These are phyloP conservation scores for Cremastobaeus sp. DNA, from an alignment of 2,888 invertebrate species.

Conservation along the genomic window DNA sequence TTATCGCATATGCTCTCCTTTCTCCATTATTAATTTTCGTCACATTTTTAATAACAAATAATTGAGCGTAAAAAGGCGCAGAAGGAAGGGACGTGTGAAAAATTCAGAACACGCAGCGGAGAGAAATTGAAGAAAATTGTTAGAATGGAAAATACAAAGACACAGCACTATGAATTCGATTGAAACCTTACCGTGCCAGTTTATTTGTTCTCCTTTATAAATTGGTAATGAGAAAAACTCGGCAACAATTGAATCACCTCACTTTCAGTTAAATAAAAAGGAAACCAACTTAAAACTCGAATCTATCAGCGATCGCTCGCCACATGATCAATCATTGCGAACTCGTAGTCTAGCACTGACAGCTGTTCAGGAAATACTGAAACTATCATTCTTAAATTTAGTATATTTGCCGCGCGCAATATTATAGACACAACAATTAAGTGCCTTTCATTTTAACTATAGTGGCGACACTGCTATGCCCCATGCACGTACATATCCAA, in stretches of 20 bases:
- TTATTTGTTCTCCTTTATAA: no score
- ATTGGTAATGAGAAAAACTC: no score
- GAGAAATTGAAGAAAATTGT: no score
- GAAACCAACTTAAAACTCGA: constrained; percentile 22
- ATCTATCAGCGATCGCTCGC: constrained; percentile 64
- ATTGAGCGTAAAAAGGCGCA: no score
- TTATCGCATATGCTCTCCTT: no score
- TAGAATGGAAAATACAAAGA: no score
- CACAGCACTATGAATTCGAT: no score
- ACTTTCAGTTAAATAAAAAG: constrained; percentile 24
- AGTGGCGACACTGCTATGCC: constrained; percentile 73
- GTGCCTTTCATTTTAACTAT: constrained; percentile 77
- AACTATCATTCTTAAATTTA: constrained; percentile 76
- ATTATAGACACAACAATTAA: constrained; percentile 75
- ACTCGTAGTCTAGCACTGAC: constrained; percentile 76
- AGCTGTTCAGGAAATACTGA: constrained; percentile 78
- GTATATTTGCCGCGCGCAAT: constrained; percentile 69
- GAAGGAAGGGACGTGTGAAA: no score
- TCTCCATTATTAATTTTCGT: no score
- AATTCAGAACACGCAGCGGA: no score
- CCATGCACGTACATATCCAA: constrained; percentile 65
- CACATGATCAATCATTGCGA: constrained; percentile 66
- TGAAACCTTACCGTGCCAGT: no score
- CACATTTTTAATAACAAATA: no score
- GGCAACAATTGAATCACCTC: constrained; percentile 44